Conservation (phyloP, 2,113 vertebrate species). For the Leucoraja erinaceus region DNA sequence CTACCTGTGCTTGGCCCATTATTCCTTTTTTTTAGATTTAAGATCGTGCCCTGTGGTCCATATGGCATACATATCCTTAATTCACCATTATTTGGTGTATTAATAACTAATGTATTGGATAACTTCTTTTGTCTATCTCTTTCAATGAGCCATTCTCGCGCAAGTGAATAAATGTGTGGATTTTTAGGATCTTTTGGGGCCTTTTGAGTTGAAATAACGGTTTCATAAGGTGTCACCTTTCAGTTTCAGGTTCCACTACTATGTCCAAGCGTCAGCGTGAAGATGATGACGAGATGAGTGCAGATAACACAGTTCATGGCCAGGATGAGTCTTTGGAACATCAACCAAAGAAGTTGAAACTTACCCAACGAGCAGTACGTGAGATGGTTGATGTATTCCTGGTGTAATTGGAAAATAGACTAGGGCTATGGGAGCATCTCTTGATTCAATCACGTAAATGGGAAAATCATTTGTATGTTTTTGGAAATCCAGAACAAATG, state of each 20-base stretch:
- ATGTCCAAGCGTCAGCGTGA: slow-evolving; percentile 83
- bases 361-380: slow-evolving; percentile 75
- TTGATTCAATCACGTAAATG: neutral
- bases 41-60: too few species aligned
- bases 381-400: slow-evolving; percentile 59
- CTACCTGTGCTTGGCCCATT: too few species aligned
- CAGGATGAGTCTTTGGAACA: slow-evolving; percentile 75
- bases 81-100: neutral
- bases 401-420: neutral
- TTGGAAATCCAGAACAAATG: neutral
- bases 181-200: neutral
- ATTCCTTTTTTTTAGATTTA: too few species aligned
- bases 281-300: slow-evolving; percentile 77
- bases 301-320: slow-evolving; percentile 66
- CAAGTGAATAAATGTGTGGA: neutral
- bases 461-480: neutral
- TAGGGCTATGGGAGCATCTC: neutral
- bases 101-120: neutral
- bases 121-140: neutral
- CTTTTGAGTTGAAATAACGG: neutral
- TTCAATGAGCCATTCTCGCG: neutral
- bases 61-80: too few species aligned
- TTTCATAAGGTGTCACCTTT: slow-evolving; percentile 13
- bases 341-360: slow-evolving; percentile 80
- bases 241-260: slow-evolving; percentile 85